Evolutionary conservation across 1,140 invertebrate species (phyloP).

Genomic region (Ips nitidus): DNA sequence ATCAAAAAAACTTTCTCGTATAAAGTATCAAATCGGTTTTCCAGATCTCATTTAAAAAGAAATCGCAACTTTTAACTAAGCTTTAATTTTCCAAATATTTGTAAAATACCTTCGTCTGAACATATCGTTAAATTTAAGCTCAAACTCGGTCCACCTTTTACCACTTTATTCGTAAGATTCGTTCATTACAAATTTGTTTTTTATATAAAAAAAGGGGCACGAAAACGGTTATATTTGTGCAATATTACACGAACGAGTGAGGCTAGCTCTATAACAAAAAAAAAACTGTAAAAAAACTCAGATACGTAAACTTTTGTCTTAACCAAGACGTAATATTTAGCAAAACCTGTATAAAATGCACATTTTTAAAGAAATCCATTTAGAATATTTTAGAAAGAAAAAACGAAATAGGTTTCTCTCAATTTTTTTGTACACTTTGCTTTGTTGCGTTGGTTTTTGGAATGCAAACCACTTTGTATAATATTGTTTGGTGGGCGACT

Average conservation of each 20-base stretch:
- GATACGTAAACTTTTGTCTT: constrained; percentile 47
- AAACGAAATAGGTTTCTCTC: background rate
- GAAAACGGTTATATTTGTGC: background rate
- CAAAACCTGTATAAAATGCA: constrained; percentile 49
- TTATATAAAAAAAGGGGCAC: background rate
- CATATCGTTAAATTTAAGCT: constrained; percentile 32
- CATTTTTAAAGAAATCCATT: constrained; percentile 50
- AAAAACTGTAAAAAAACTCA: background rate
- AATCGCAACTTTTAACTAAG: background rate
- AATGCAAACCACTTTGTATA: too few species aligned
- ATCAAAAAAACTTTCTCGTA: background rate
- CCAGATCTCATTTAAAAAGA: constrained; percentile 19
- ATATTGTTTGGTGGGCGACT: too few species aligned
- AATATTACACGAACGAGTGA: background rate
- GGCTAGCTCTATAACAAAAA: constrained; percentile 2
- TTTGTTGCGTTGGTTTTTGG: too few species aligned
- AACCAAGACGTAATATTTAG: constrained; percentile 40
- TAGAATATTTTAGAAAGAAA: too few species aligned
- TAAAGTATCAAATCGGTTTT: constrained; percentile 5
- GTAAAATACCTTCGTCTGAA: constrained; percentile 30
- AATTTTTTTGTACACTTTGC: too few species aligned
- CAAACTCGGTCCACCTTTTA: background rate
- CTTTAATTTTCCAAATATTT: constrained; percentile 35
- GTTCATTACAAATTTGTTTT: background rate
- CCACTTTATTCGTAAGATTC: background rate